These are phyloP conservation scores for Numenius phaeopus DNA, from an alignment of 2,797 vertebrate genomes.

Conservation along the genomic window DNA sequence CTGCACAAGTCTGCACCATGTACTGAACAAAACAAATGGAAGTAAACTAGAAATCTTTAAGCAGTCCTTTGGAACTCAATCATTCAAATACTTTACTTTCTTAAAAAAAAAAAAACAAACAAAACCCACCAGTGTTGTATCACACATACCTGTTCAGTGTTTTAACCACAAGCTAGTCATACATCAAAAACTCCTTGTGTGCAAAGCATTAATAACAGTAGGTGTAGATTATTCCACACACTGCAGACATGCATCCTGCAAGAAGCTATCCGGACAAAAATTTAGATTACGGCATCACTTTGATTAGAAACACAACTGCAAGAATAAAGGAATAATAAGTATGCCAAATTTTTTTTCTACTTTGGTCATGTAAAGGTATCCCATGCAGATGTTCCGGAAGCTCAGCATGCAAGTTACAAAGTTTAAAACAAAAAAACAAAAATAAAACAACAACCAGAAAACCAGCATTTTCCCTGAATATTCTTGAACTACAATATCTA, in stretches of 20 bases:
- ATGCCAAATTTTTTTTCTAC: not conserved
- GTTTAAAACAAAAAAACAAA: not conserved
- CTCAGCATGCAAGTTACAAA: not conserved
- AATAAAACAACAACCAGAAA: not conserved
- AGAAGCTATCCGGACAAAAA: slow-evolving; percentile 13
- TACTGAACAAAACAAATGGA: not conserved
- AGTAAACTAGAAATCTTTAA: not conserved
- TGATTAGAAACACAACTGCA: slow-evolving; percentile 21
- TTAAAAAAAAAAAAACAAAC: too few relatives aligned
- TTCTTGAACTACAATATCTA: slow-evolving; percentile 3
- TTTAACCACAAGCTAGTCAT: not conserved
- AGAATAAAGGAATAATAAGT: not conserved
- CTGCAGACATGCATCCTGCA: not conserved
- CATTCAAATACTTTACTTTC: not conserved
- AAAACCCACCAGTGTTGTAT: not conserved
- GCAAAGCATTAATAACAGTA: not conserved
- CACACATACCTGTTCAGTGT: not conserved
- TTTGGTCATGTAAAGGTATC: slow-evolving; percentile 23
- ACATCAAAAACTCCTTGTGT: not conserved
- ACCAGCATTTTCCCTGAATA: not conserved
- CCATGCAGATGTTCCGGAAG: slow-evolving; percentile 25
- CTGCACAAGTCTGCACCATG: not conserved
- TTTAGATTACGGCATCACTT: slow-evolving; percentile 18
- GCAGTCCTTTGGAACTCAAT: not conserved
- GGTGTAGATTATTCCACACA: not conserved